Percentiles rank a stretch among this genome's conserved stretches.
Evolutionary conservation across 2,797 vertebrate genomes (phyloP).

Genomic region (Peromyscus attwateri): DNA sequence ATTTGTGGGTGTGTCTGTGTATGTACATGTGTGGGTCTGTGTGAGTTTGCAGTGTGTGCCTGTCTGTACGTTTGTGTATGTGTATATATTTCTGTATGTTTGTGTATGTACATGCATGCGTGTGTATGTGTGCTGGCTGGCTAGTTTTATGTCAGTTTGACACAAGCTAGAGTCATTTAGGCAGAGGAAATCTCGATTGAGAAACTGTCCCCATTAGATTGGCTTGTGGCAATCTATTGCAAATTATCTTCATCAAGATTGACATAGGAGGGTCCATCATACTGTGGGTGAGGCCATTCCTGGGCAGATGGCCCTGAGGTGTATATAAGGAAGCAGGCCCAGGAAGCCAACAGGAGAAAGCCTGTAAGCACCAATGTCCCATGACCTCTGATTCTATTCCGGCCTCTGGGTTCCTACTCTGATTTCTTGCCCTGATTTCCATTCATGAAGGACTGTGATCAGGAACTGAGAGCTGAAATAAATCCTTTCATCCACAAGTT

Average conservation of each 20-base stretch:
- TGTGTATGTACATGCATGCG: neutral
- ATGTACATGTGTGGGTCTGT: neutral
- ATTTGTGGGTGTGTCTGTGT: neutral
- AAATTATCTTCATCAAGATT: neutral
- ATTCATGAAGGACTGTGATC: neutral
- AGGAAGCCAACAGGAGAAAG: neutral
- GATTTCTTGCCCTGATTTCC: neutral
- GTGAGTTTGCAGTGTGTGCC: neutral
- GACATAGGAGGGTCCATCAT: neutral
- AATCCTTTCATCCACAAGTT: neutral
- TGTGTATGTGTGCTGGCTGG: neutral
- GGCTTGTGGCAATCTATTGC: neutral
- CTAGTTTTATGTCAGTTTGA: neutral
- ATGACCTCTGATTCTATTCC: neutral
- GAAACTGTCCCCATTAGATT: neutral
- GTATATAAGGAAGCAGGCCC: neutral
- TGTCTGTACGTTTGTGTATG: neutral
- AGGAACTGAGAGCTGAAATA: neutral
- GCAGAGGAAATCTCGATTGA: neutral
- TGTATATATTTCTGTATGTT: neutral
- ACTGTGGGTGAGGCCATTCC: neutral
- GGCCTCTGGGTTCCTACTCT: neutral
- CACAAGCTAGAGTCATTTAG: neutral
- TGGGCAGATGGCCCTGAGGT: neutral
- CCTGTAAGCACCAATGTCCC: neutral